Percentiles rank a stretch among this genome's conserved stretches.
These are phyloP conservation scores for Tamandua tetradactyla DNA, from an alignment of 2,797 vertebrate genomes.

Conservation along the genomic window DNA sequence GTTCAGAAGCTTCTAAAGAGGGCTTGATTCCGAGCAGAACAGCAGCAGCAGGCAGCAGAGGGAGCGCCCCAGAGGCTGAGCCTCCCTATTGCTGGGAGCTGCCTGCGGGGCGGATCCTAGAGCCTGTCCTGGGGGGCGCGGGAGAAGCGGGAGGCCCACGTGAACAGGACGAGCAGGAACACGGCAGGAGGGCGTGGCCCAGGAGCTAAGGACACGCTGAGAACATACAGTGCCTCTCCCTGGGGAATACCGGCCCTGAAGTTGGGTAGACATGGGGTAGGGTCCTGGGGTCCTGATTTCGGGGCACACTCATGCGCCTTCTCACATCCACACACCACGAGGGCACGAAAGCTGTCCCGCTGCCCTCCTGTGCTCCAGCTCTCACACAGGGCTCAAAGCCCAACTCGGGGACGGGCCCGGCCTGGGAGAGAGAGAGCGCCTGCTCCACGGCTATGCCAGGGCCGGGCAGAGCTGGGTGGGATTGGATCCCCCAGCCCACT, in stretches of 20 bases:
- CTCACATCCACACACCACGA: background rate
- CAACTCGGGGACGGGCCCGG: background rate
- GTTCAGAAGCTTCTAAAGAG: background rate
- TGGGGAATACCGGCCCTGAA: background rate
- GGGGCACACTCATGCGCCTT: background rate
- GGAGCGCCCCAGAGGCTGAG: background rate
- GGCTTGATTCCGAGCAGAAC: background rate
- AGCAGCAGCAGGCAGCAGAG: background rate
- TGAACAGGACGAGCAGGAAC: background rate
- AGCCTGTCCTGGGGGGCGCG: background rate
- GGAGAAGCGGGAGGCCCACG: background rate
- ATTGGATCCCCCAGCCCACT: background rate
- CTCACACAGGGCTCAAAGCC: no score
- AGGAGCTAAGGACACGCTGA: background rate
- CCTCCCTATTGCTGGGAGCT: background rate
- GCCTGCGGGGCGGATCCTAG: background rate
- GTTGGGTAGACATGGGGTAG: background rate
- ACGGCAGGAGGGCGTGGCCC: background rate
- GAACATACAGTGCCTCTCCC: background rate
- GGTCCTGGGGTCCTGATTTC: background rate
- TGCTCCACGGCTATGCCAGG: rapidly evolving
- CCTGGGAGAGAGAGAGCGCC: background rate
- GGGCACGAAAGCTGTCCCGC: no score
- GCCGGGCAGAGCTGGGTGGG: background rate
- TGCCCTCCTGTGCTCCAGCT: no score